These are phyloP conservation scores for Pitta sordida DNA, from an alignment of 2,113 vertebrate species.

Conservation along the genomic window DNA sequence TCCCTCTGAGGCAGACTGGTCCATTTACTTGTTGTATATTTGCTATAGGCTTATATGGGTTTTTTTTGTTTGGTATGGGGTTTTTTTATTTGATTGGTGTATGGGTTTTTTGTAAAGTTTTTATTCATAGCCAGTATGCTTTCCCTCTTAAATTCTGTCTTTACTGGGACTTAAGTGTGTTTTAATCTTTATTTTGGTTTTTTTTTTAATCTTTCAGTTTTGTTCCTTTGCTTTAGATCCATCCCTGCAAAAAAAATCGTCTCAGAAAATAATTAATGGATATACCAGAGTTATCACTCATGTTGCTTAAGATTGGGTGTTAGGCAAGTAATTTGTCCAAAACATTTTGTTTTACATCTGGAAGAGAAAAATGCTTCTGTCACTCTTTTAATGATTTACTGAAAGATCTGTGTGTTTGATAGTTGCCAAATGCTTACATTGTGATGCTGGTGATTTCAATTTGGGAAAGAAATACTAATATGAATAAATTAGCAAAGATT, in stretches of 20 bases:
- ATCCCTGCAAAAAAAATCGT: rapidly evolving
- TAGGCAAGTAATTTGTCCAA: background rate
- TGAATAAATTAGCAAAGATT: background rate
- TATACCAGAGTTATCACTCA: background rate
- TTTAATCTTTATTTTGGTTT: background rate
- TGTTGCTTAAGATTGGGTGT: background rate
- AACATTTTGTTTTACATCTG: background rate
- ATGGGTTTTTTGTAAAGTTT: background rate
- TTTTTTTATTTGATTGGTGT: too few relatives aligned
- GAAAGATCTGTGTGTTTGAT: background rate
- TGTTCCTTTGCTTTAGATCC: background rate
- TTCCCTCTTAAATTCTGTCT: background rate
- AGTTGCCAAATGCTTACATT: background rate
- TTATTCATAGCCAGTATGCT: background rate
- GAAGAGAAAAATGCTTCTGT: background rate
- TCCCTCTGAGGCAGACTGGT: background rate
- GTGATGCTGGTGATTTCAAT: background rate
- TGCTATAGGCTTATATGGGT: background rate
- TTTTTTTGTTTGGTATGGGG: background rate
- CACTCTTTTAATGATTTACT: background rate
- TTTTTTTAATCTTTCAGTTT: background rate
- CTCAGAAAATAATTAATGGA: background rate
- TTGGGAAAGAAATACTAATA: background rate
- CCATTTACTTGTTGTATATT: background rate
- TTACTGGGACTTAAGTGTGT: background rate